Percentiles rank a stretch among this genome's conserved stretches.
Evolutionary conservation across 2,113 vertebrate genomes (phyloP).

Genomic region (Stigmatopora nigra): DNA sequence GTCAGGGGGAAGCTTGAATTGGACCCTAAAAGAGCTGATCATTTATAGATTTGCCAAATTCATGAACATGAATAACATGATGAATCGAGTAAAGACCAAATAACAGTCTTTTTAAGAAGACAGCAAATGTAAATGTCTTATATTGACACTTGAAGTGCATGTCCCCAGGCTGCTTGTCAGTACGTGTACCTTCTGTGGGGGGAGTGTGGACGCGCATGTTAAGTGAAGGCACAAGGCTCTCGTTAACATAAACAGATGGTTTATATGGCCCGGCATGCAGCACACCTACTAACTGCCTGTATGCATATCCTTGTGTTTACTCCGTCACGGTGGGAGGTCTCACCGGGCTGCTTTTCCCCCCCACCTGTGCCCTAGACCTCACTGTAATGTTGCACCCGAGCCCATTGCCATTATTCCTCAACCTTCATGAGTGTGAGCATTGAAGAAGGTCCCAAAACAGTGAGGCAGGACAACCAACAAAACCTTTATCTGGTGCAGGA

Average conservation of each 20-base stretch:
- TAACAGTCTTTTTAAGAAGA: background rate
- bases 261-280: slow-evolving; percentile 54
- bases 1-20: slow-evolving; percentile 47
- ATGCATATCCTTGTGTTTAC: slow-evolving; percentile 40
- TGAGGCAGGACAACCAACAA: slow-evolving; percentile 43
- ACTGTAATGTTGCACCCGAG: slow-evolving; percentile 10
- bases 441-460: slow-evolving; percentile 25
- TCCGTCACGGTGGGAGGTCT: slow-evolving; percentile 54
- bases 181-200: background rate
- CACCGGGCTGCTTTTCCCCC: slow-evolving; percentile 15
- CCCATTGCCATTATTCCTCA: slow-evolving; percentile 16
- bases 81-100: background rate
- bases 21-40: slow-evolving; percentile 32
- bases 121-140: background rate
- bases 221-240: slow-evolving; percentile 41
- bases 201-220: background rate
- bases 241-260: slow-evolving; percentile 55
- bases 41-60: slow-evolving; percentile 20
- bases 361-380: slow-evolving; percentile 32
- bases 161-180: background rate
- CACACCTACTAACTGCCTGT: slow-evolving; percentile 55
- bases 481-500: slow-evolving; percentile 74
- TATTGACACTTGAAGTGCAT: background rate
- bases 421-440: slow-evolving; percentile 22
- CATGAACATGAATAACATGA: slow-evolving; percentile 5